Evolutionary conservation across 2,888 invertebrate genomes (phyloP), one percentile per base, ranked within the genome.

Genomic region (Diarsia dahlii): DNA sequence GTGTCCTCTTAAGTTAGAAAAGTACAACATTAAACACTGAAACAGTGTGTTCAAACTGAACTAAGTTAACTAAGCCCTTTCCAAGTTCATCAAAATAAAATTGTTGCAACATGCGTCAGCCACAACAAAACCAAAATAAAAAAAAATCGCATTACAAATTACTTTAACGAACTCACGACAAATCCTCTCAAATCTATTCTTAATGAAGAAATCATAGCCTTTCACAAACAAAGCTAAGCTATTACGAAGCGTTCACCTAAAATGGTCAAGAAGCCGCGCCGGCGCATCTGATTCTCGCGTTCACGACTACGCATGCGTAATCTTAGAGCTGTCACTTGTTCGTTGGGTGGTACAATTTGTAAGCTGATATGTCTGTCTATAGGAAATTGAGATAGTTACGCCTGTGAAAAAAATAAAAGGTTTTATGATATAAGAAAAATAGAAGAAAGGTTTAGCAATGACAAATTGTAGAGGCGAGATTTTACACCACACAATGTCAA

Each of bases 271-370:
- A 78, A 85, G 86, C 83, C 86, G 89, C 87, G 84, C 85, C 48
- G 67, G 86, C 85, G 88, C 90, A 88, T 89, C 89, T 80, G 87
- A 88, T 84, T 86, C 89, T 86, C 76, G 85, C 85, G 82, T 86
- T 88, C 87, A 88, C 89, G 78, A 84, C 72, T 78, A 13, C 71
- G 84, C 72, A 84, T 84, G 82, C 81, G 89, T 87, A 89, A 89
- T 85, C 77, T 79, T 81, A 78, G 66, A 68, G 82, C 82, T 86
- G 85, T 87, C 86, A 85, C 81, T 78, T 76, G 50, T 52, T 58
- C 0, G 34, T 28, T 54, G 23, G 13, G 45, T 82, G 85, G 86
- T 66, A 50, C 78, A 77, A 85, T 52, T 71, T 71, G 20, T 34
- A 67, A 68, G 39, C 80, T 70, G 15, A 62, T 58, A n/a, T 28